Evolutionary conservation across 2,797 vertebrate genomes (phyloP).

Genomic region (Momotus momota): DNA sequence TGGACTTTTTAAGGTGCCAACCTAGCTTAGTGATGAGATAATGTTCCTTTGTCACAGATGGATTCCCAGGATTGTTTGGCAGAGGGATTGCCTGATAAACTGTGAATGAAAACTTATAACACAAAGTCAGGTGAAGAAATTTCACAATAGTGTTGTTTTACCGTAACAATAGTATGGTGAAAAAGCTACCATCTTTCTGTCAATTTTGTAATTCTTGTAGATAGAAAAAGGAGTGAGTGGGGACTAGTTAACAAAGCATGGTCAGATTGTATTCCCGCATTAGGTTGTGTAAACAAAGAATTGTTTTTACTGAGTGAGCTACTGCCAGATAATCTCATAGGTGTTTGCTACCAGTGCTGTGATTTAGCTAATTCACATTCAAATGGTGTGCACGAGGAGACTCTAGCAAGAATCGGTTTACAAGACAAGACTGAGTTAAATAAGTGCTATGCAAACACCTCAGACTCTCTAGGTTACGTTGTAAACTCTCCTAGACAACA

Average conservation of each 20-base stretch:
- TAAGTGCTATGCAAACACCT: accelerated
- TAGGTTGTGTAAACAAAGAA: background rate
- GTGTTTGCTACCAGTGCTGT: background rate
- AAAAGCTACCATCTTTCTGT: background rate
- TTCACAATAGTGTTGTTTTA: background rate
- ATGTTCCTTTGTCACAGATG: background rate
- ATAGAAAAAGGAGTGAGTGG: background rate
- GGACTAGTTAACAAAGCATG: background rate
- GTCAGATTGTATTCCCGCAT: background rate
- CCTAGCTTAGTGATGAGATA: background rate
- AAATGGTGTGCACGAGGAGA: background rate
- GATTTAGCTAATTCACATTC: background rate
- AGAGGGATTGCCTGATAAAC: background rate
- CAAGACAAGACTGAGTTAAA: background rate
- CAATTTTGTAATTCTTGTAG: background rate
- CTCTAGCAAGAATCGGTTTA: background rate
- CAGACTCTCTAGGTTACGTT: background rate
- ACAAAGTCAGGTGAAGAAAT: background rate
- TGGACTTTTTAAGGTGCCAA: background rate
- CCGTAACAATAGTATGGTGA: background rate
- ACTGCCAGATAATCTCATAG: background rate
- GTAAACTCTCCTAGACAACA: background rate
- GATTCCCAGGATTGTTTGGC: background rate
- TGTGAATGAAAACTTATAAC: background rate
- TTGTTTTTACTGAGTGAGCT: background rate